phyloP scores from a whole-genome alignment of 2,113 vertebrate species.

The Isurus oxyrinchus region DNA sequence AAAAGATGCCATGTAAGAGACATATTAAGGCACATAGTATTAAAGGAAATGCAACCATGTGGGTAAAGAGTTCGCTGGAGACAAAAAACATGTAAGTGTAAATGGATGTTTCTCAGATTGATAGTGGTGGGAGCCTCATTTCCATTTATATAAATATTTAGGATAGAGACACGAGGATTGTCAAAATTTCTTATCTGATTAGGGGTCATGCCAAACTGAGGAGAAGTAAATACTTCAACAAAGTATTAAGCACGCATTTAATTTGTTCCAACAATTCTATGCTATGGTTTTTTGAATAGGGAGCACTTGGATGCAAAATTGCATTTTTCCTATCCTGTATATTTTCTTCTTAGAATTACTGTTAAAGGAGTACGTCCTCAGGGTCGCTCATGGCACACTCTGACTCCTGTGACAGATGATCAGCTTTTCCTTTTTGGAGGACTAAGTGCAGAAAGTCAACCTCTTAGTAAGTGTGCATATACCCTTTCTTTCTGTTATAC shows the following conservation, averaged over 20 bases:
- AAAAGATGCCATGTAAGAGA: too few species aligned
- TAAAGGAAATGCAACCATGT: too few species aligned
- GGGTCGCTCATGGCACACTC: slow-evolving; percentile 85
- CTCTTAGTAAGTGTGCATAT: slow-evolving; percentile 70
- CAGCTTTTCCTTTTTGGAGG: slow-evolving; percentile 86
- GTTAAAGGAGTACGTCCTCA: slow-evolving; percentile 61
- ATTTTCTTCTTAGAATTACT: slow-evolving; percentile 56
- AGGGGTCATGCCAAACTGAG: neutral
- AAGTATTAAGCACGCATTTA: too few species aligned
- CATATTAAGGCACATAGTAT: too few species aligned
- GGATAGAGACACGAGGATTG: neutral
- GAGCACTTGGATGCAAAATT: neutral
- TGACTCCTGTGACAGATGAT: slow-evolving; percentile 73
- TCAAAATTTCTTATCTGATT: neutral
- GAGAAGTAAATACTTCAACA: neutral
- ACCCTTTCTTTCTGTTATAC: neutral
- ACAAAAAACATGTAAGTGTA: too few species aligned
- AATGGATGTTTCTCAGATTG: too few species aligned
- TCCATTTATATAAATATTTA: neutral
- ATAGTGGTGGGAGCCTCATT: neutral
- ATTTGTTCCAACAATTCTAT: too few species aligned
- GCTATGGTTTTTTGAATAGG: neutral
- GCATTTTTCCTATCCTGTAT: slow-evolving; percentile 19
- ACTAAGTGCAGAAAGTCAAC: slow-evolving; percentile 79
- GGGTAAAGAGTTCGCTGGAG: too few species aligned